Evolutionary conservation across 2,888 invertebrate species (phyloP).

Genomic region (Luperina nickerlii): DNA sequence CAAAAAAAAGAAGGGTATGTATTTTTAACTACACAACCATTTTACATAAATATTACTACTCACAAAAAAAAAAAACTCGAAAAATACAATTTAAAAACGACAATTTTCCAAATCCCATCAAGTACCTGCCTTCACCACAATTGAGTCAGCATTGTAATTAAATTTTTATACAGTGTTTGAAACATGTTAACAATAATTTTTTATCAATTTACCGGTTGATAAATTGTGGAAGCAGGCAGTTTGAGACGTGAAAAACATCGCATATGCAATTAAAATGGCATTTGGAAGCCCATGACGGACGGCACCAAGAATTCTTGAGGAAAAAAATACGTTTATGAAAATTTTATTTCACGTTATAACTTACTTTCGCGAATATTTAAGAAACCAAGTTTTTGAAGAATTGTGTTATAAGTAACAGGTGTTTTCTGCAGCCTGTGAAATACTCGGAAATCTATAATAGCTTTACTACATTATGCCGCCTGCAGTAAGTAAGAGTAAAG

Average conservation of each 20-base stretch:
- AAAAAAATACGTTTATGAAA: slow-evolving; percentile 43
- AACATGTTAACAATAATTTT: slow-evolving; percentile 51
- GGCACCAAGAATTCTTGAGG: slow-evolving; percentile 23
- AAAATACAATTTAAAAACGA: slow-evolving; percentile 20
- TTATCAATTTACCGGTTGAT: slow-evolving; percentile 47
- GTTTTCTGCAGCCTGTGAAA: slow-evolving; percentile 10
- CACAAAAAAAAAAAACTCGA: neutral
- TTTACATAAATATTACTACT: neutral
- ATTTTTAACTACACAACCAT: neutral
- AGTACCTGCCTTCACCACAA: neutral
- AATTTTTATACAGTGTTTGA: slow-evolving; percentile 29
- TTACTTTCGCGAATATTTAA: slow-evolving; percentile 26
- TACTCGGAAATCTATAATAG: slow-evolving; percentile 5
- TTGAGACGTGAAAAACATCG: slow-evolving; percentile 32
- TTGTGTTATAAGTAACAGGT: slow-evolving; percentile 20
- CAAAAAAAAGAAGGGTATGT: too few relatives aligned
- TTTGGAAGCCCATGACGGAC: slow-evolving; percentile 30
- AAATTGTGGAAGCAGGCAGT: slow-evolving; percentile 15
- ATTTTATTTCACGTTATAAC: slow-evolving; percentile 23
- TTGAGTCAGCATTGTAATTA: slow-evolving; percentile 21
- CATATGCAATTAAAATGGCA: slow-evolving; percentile 48
- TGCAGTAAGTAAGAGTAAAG: neutral
- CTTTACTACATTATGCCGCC: neutral
- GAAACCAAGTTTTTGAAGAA: slow-evolving; percentile 2
- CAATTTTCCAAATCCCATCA: slow-evolving; percentile 13